phyloP scores from a whole-genome alignment of 2,888 invertebrate species.

The Erynnis tages region DNA sequence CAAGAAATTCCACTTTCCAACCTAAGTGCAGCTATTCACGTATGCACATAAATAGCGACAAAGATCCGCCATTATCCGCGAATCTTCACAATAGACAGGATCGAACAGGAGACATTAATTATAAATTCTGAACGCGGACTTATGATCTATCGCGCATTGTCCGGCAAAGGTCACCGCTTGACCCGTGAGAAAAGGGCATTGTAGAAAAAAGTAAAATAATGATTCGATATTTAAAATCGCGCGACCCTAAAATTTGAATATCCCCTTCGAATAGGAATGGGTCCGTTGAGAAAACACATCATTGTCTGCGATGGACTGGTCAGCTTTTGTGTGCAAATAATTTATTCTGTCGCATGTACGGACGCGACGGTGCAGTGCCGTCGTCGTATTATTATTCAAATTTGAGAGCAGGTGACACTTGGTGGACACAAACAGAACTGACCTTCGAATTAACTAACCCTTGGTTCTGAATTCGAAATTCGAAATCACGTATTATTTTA shows the following conservation, averaged over 20 bases:
- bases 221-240: conserved; percentile 57
- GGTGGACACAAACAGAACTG: conserved; percentile 61
- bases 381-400: conserved; percentile 72
- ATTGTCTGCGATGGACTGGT: conserved; percentile 52
- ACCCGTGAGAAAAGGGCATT: conserved; percentile 75
- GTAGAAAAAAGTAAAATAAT: conserved; percentile 50
- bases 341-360: conserved; percentile 66
- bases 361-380: conserved; percentile 49
- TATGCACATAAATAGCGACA: conserved; percentile 56
- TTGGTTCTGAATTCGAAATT: conserved; percentile 3
- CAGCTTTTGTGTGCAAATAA: conserved; percentile 63
- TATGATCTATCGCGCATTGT: conserved; percentile 63
- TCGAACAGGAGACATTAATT: conserved; percentile 70
- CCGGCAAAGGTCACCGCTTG: conserved; percentile 72
- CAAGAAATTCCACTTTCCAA: conserved; percentile 75
- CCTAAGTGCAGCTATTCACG: conserved; percentile 54
- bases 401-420: conserved; percentile 58
- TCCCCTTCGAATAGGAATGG: conserved; percentile 49
- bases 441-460: conserved; percentile 49
- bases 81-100: conserved; percentile 54
- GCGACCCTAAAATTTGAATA: conserved; percentile 80
- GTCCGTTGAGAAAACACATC: conserved; percentile 69
- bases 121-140: conserved; percentile 68
- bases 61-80: conserved; percentile 68
- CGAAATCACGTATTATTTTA: background rate